Evolutionary conservation across 2,888 invertebrate genomes (phyloP).

Genomic region (Toxonevra muliebris): DNA sequence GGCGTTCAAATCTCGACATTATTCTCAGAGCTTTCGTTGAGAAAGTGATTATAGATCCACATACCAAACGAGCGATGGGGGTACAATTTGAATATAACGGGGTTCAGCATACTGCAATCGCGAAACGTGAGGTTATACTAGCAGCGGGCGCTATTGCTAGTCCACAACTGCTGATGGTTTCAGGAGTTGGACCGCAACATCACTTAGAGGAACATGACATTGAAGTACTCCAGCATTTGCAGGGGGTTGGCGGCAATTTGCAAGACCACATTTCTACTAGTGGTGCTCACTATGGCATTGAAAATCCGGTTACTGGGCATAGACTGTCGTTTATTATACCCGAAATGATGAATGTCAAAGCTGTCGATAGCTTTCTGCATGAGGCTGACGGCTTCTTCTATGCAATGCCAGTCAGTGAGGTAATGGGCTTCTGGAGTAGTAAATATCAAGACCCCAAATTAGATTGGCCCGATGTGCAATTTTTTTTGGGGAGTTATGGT

Average conservation of each 20-base stretch:
- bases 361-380: conserved; percentile 72
- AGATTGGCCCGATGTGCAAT: conserved; percentile 83
- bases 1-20: conserved; percentile 78
- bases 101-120: conserved; percentile 67
- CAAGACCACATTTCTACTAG: conserved; percentile 87
- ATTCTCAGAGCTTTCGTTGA: conserved; percentile 75
- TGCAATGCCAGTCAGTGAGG: conserved; percentile 80
- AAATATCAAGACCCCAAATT: conserved; percentile 73
- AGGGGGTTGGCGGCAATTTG: conserved; percentile 81
- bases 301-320: conserved; percentile 69
- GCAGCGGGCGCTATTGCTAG: conserved; percentile 87
- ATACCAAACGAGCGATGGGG: conserved; percentile 72
- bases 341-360: conserved; percentile 70
- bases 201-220: conserved; percentile 73
- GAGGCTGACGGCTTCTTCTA: conserved; percentile 75
- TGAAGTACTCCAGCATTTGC: conserved; percentile 71
- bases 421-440: conserved; percentile 80
- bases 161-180: conserved; percentile 86
- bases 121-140: conserved; percentile 81
- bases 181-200: conserved; percentile 78
- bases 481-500: conserved; percentile 78
- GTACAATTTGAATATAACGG: conserved; percentile 69
- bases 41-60: conserved; percentile 72
- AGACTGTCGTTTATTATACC: conserved; percentile 76
- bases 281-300: conserved; percentile 77